Conservation (phyloP, 64 coral and sea anemone genomes). For the Stichodactyla helianthus region DNA sequence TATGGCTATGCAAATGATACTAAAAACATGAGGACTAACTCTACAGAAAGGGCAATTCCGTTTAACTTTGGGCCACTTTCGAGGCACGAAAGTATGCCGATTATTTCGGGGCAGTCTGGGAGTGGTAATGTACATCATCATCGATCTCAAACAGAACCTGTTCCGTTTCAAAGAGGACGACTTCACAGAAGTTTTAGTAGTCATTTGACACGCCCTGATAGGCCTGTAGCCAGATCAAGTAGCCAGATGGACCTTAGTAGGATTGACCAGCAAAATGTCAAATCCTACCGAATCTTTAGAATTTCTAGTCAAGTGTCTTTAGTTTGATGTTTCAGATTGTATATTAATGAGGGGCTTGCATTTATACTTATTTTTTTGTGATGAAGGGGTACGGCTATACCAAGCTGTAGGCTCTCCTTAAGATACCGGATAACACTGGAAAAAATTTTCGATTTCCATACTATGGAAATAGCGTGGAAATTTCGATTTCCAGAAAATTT, state of each 20-base stretch:
- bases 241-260: conserved; percentile 57
- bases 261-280: conserved; percentile 19
- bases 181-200: background rate
- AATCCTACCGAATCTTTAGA: conserved; percentile 59
- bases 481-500: too few relatives aligned
- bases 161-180: background rate
- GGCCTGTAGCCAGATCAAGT: conserved; percentile 1
- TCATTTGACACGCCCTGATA: background rate
- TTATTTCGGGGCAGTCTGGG: conserved; percentile 22
- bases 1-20: conserved; percentile 37
- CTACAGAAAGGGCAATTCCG: background rate
- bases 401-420: too few relatives aligned
- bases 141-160: background rate
- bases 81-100: conserved; percentile 70
- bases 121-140: background rate
- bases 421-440: too few relatives aligned
- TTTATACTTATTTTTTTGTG: too few relatives aligned
- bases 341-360: too few relatives aligned
- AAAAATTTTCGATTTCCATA: too few relatives aligned
- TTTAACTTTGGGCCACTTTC: conserved; percentile 29
- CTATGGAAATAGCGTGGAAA: too few relatives aligned
- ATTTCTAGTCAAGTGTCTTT: conserved; percentile 70
- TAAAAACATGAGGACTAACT: background rate
- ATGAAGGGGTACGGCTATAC: too few relatives aligned
- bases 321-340: conserved; percentile 21